phyloP scores from a whole-genome alignment of 2,113 vertebrate genomes.

The Heterocephalus glaber region DNA sequence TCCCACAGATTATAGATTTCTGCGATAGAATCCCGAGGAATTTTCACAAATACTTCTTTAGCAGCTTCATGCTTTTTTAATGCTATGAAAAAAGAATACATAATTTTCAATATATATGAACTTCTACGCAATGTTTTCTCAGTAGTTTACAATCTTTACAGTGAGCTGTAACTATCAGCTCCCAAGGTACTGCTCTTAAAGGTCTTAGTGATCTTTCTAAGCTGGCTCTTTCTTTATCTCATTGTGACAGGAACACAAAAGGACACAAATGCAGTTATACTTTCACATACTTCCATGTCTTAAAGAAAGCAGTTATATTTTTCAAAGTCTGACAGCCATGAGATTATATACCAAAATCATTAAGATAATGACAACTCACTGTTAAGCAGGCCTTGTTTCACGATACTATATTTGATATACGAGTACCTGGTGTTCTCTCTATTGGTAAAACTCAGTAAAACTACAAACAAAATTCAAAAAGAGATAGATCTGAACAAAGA shows the following conservation, averaged over 20 bases:
- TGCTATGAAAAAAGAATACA: slow-evolving; percentile 83
- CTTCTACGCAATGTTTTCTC: not conserved
- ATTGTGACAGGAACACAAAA: not conserved
- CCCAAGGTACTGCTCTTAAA: not conserved
- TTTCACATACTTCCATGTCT: not conserved
- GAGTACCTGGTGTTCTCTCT: not conserved
- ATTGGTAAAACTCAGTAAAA: not conserved
- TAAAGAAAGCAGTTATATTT: slow-evolving; percentile 17
- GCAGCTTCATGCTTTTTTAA: slow-evolving; percentile 97
- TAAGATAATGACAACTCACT: not conserved
- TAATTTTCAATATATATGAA: slow-evolving; percentile 54
- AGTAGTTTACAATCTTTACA: slow-evolving; percentile 25
- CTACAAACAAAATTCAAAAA: slow-evolving; percentile 9
- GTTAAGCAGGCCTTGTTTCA: slow-evolving; percentile 38
- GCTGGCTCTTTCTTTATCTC: not conserved
- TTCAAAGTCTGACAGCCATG: slow-evolving; percentile 39
- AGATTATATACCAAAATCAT: slow-evolving; percentile 19
- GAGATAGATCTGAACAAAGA: not conserved
- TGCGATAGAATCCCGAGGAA: slow-evolving; percentile 95
- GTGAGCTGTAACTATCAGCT: not conserved
- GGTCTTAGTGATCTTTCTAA: not conserved
- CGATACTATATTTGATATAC: not conserved
- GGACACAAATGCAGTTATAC: not conserved
- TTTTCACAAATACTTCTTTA: slow-evolving; percentile 96
- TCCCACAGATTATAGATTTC: slow-evolving; percentile 96